These are phyloP conservation scores for Pseudoips prasinana DNA, from an alignment of 2,888 invertebrate genomes.

Conservation along the genomic window DNA sequence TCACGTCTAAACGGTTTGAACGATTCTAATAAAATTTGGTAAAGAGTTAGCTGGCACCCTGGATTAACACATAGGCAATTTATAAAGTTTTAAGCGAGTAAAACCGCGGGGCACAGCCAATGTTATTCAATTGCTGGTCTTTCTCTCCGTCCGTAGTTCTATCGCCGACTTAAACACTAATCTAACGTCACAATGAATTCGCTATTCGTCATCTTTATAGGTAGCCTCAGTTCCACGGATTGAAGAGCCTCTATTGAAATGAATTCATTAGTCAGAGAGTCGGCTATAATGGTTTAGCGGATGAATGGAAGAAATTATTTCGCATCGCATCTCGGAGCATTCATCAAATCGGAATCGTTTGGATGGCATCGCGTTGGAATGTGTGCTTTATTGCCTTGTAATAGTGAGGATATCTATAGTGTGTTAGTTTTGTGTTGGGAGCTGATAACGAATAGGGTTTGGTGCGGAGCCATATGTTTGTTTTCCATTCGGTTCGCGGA, in stretches of 20 bases:
- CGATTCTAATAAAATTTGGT: too few relatives aligned
- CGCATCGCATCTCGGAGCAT: slow-evolving; percentile 45
- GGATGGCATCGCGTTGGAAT: slow-evolving; percentile 21
- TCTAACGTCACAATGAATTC: slow-evolving; percentile 24
- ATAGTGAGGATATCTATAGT: slow-evolving; percentile 17
- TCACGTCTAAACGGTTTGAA: too few relatives aligned
- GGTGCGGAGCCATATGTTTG: slow-evolving; percentile 33
- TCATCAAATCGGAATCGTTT: slow-evolving; percentile 48
- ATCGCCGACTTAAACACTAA: too few relatives aligned
- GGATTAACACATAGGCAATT: too few relatives aligned
- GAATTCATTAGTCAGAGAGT: slow-evolving; percentile 65
- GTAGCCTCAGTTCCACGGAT: slow-evolving; percentile 30
- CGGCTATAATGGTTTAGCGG: slow-evolving; percentile 61
- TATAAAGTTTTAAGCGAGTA: too few relatives aligned
- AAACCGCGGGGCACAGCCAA: too few relatives aligned
- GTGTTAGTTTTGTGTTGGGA: slow-evolving; percentile 27
- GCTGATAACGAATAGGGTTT: slow-evolving; percentile 35
- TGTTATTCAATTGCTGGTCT: too few relatives aligned
- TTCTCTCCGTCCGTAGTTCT: too few relatives aligned
- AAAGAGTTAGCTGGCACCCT: too few relatives aligned
- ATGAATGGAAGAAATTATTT: slow-evolving; percentile 69
- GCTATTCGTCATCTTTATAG: slow-evolving; percentile 45
- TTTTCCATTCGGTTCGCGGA: too few relatives aligned
- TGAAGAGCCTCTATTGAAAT: slow-evolving; percentile 51
- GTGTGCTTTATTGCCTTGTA: slow-evolving; percentile 24